Conservation (phyloP, 2,113 vertebrate species). For the Syngnathus typhle region DNA sequence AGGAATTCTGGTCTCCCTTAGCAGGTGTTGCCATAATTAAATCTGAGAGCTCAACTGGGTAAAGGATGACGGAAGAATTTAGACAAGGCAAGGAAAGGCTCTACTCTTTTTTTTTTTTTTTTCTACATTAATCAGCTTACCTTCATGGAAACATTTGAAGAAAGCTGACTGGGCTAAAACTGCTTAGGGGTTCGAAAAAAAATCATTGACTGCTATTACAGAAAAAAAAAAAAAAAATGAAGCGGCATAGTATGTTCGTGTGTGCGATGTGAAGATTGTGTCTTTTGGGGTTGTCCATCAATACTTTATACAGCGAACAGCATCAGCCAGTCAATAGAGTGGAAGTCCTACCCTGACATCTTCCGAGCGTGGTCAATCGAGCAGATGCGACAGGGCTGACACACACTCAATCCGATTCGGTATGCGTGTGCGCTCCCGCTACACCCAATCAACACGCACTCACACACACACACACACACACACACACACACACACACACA, state of each 20-base stretch:
- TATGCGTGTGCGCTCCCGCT: background rate
- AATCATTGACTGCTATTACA: slow-evolving; percentile 12
- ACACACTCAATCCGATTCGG: slow-evolving; percentile 47
- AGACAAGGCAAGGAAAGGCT: background rate
- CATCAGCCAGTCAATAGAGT: slow-evolving; percentile 57
- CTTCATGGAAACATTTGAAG: slow-evolving; percentile 13
- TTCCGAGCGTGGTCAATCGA: slow-evolving; percentile 64
- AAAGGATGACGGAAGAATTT: background rate
- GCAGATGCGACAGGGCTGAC: slow-evolving; percentile 52
- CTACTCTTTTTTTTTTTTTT: background rate
- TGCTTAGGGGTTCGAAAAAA: background rate
- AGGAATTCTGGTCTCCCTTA: slow-evolving; percentile 9
- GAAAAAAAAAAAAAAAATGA: slow-evolving; percentile 12
- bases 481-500: background rate
- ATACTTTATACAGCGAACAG: slow-evolving; percentile 65
- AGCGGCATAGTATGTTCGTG: background rate
- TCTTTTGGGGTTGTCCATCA: slow-evolving; percentile 44
- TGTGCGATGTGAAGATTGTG: slow-evolving; percentile 37
- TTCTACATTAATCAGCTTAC: background rate
- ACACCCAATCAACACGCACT: slow-evolving; percentile 9
- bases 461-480: background rate
- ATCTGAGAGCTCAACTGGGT: slow-evolving; percentile 1
- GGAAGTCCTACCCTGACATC: slow-evolving; percentile 63
- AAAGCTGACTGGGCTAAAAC: slow-evolving; percentile 3
- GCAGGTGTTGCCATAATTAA: background rate